Evolutionary conservation across 2,113 vertebrate species (phyloP), one percentile per base, ranked within the genome.

Genomic region (Strigops habroptila): DNA sequence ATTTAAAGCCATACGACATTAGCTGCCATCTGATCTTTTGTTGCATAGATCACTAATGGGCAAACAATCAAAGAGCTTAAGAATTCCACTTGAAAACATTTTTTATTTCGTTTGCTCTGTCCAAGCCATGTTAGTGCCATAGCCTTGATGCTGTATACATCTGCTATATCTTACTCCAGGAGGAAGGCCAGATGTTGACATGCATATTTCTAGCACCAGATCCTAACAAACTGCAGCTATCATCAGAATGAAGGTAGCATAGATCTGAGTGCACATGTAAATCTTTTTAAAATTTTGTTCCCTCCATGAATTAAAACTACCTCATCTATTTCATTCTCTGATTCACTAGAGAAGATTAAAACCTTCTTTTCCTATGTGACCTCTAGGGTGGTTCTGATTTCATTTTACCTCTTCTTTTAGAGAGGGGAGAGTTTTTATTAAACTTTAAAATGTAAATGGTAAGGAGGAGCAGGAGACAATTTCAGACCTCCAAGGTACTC

Each of bases 31-130:
- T 93, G 82, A 77, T 91, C 89, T 95, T 95, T 43, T 82, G 92
- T 88, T 90, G 69, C 74, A 84, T 11, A 62, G 57, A 86, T 14
- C 7, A 12, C 80, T 95, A 78, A 90, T 63, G 51, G 91, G 83
- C 82, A 96, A 93, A 88, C 57, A 87, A 93, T 87, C 93, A 97
- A 95, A 91, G 88, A 86, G 91, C 57, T 82, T 35, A 21, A 59
- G 69, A 80, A 86, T 92, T 93, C 94, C 55, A 77, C 87, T 60
- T 74, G 68, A 91, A 97, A 96, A 93, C 49, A 37, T 49, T 48
- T 74, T 79, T 69, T 35, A n/a, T 59, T 77, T 41, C 67, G 31
- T 81, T 73, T 86, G 71, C 60, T 90, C 74, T 51, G 10, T 73
- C 93, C 86, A 75, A 88, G 63, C 39, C 33, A 57, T 84, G 60